Evolutionary conservation across 2,113 vertebrate genomes (phyloP).

Genomic region (Tonatia bakeri): DNA sequence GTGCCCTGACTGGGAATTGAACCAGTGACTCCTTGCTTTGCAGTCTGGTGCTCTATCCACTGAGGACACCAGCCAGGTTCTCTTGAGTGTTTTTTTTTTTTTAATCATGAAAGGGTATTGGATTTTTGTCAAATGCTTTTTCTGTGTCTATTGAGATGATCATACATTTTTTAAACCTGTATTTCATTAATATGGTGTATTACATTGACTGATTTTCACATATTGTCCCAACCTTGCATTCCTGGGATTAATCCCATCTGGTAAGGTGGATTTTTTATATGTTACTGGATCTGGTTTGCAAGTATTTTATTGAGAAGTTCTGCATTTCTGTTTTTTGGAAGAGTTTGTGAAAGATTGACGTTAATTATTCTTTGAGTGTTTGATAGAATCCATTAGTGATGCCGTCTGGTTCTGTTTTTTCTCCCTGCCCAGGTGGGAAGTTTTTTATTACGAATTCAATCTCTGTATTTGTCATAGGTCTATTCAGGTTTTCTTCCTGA

Average conservation of each 20-base stretch:
- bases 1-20: no score
- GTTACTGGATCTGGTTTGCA: not conserved
- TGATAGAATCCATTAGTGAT: not conserved
- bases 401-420: not conserved
- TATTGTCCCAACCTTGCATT: not conserved
- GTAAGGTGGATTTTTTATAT: not conserved
- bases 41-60: no score
- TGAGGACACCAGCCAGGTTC: no score
- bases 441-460: not conserved
- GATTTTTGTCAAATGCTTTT: not conserved
- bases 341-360: not conserved
- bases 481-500: conserved; percentile 20
- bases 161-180: not conserved
- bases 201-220: not conserved
- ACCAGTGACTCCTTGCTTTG: no score
- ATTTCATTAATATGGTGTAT: not conserved
- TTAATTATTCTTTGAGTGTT: conserved; percentile 22
- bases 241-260: not conserved
- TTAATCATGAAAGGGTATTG: not conserved
- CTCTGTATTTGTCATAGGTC: not conserved
- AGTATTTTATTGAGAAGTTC: not conserved
- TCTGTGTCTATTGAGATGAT: not conserved
- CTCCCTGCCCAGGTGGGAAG: not conserved
- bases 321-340: not conserved
- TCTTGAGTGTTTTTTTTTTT: no score